These are phyloP conservation scores for Eidolon helvum DNA, from an alignment of 2,113 vertebrate species.

Conservation along the genomic window DNA sequence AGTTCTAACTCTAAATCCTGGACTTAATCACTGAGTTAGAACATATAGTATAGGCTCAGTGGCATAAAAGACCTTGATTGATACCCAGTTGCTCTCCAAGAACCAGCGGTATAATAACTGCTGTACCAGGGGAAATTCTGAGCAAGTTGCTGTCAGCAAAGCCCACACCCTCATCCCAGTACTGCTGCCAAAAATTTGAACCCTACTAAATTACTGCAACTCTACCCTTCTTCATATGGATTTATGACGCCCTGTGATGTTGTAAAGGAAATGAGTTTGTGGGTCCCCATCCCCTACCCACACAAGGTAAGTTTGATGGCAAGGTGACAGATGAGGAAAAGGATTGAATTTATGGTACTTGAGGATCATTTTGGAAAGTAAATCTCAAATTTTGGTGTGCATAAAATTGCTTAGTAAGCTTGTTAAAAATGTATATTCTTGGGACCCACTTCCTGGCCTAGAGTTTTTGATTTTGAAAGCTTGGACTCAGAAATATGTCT, in stretches of 20 bases:
- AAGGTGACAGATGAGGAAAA: background rate
- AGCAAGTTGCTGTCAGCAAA: background rate
- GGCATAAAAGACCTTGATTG: background rate
- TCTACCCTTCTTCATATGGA: background rate
- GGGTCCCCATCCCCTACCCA: rapidly evolving
- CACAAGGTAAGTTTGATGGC: background rate
- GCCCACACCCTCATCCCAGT: background rate
- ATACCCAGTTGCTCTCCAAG: background rate
- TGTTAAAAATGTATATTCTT: background rate
- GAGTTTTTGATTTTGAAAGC: background rate
- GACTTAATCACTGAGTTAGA: background rate
- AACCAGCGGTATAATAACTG: background rate
- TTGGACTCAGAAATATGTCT: background rate
- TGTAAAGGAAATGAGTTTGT: background rate
- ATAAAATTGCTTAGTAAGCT: background rate
- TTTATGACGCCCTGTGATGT: background rate
- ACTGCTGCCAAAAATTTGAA: background rate
- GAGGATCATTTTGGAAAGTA: background rate
- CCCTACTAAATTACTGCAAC: background rate
- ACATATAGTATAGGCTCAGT: background rate
- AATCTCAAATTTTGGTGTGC: background rate
- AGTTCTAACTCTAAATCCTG: background rate
- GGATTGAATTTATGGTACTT: background rate
- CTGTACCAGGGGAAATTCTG: background rate
- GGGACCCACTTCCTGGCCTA: background rate